Conservation (phyloP, 2,888 invertebrate genomes). For the Scaptomyza cyrtandrae region DNA sequence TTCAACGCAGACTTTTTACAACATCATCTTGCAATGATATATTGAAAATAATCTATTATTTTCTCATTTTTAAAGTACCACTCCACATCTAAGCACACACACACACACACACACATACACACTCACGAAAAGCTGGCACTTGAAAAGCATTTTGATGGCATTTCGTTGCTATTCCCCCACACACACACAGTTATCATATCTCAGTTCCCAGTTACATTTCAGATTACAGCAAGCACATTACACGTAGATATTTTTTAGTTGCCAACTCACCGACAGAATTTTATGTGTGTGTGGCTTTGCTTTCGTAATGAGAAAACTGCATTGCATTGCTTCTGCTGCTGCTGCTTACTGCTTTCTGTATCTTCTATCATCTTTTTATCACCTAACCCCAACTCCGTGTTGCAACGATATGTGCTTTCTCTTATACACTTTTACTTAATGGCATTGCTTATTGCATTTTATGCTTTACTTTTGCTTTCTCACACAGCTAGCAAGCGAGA, state of each 20-base stretch:
- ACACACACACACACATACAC: not conserved
- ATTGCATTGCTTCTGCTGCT: conserved; percentile 12
- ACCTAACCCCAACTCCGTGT: not conserved
- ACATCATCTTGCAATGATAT: conserved; percentile 9
- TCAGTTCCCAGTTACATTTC: conserved; percentile 30
- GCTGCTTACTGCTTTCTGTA: not conserved
- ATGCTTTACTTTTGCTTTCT: conserved; percentile 74
- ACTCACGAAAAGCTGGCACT: not conserved
- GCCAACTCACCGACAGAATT: conserved; percentile 57
- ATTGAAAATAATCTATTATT: conserved; percentile 18
- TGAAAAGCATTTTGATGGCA: conserved; percentile 29
- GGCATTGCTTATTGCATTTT: conserved; percentile 73
- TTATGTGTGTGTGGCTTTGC: conserved; percentile 49
- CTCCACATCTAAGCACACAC: not conserved
- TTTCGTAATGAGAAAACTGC: conserved; percentile 70
- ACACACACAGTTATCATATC: conserved; percentile 21
- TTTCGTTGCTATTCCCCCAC: conserved; percentile 11
- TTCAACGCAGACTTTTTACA: not conserved
- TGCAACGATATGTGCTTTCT: conserved; percentile 16
- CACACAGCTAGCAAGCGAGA: conserved; percentile 21
- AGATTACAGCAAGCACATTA: conserved; percentile 39
- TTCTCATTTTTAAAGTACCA: conserved; percentile 17
- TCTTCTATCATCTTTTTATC: conserved; percentile 6
- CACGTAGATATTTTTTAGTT: conserved; percentile 50
- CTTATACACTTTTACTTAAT: conserved; percentile 70